These are phyloP conservation scores for Danaus plexippus DNA, from an alignment of 1,140 invertebrate species.

Conservation along the genomic window DNA sequence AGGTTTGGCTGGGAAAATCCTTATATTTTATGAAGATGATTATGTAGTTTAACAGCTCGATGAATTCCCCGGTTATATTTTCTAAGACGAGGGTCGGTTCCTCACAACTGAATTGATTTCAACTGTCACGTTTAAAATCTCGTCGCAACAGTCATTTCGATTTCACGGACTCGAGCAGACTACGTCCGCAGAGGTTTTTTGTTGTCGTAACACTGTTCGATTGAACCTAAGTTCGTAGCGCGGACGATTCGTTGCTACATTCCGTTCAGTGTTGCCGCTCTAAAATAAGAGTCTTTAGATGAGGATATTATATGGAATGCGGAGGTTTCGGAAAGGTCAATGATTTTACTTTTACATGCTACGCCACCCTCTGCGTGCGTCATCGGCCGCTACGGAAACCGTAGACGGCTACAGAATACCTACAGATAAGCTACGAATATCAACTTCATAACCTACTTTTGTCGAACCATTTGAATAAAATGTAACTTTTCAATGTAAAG, in stretches of 20 bases:
- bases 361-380: conserved; percentile 42
- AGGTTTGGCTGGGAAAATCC: not conserved
- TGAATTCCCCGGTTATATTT: not conserved
- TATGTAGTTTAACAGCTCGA: too few relatives aligned
- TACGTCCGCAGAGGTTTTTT: conserved; percentile 20
- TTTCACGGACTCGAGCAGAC: conserved; percentile 11
- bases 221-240: conserved; percentile 16
- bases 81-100: not conserved
- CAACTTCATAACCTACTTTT: too few relatives aligned
- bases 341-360: conserved; percentile 36
- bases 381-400: conserved; percentile 49
- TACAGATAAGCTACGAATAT: conserved; percentile 10
- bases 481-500: too few relatives aligned
- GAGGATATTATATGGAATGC: conserved; percentile 28
- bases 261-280: conserved; percentile 27
- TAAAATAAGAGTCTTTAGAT: conserved; percentile 19
- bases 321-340: conserved; percentile 41
- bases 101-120: not conserved
- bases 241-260: conserved; percentile 18
- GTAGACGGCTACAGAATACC: conserved; percentile 51
- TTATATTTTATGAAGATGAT: not conserved
- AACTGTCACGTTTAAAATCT: conserved; percentile 11
- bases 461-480: too few relatives aligned
- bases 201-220: conserved; percentile 24
- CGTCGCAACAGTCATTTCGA: conserved; percentile 9